Percentiles rank a stretch among this genome's conserved stretches.
Conservation (phyloP, 30 jellyfish, hydroid and myxozoan genomes). For the Pelagia noctiluca region DNA sequence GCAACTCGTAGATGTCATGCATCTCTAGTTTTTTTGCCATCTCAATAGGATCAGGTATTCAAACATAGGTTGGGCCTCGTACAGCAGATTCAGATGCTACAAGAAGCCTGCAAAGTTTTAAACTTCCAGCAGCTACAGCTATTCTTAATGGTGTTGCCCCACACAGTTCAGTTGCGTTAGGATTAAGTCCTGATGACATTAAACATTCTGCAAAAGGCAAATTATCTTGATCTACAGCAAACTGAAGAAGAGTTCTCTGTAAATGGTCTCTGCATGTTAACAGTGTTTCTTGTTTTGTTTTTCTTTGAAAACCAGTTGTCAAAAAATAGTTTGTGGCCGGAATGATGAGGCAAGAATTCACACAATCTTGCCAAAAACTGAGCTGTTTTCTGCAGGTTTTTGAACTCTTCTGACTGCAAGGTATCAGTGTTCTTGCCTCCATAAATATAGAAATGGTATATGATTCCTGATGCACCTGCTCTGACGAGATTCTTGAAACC, state of each 20-base stretch:
- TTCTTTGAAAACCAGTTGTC: too few relatives aligned
- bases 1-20: not conserved
- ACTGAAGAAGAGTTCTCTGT: not conserved
- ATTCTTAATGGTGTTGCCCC: conserved; percentile 1
- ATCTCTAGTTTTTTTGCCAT: not conserved
- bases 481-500: too few relatives aligned
- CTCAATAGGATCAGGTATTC: not conserved
- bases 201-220: not conserved
- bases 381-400: too few relatives aligned
- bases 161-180: not conserved
- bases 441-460: too few relatives aligned
- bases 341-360: too few relatives aligned
- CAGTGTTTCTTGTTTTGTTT: too few relatives aligned
- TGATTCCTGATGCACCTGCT: too few relatives aligned
- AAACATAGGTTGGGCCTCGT: not conserved
- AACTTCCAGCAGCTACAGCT: not conserved
- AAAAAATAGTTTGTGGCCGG: too few relatives aligned
- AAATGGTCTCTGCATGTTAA: conserved; percentile 15
- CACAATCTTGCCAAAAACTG: too few relatives aligned
- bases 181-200: conserved; percentile 1
- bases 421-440: too few relatives aligned
- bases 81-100: not conserved
- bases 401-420: too few relatives aligned
- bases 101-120: not conserved
- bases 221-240: conserved; percentile 11